A percentile compares a stretch with the other conserved stretches of the same genome.
Conservation (phyloP, 1,140 invertebrate species). For the Bombus difficillimus region DNA sequence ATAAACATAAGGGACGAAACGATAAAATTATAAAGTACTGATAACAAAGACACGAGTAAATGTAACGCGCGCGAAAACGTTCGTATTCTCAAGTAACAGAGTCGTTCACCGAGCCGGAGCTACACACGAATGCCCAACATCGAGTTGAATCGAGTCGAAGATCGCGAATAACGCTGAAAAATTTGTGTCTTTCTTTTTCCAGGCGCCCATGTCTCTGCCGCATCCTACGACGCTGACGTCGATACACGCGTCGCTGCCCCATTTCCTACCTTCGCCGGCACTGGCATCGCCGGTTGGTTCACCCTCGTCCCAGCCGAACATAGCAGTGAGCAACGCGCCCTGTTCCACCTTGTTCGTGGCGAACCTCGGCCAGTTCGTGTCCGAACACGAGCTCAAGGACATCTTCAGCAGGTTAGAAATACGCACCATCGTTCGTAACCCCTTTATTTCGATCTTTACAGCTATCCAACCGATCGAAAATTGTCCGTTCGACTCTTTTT, state of each 20-base stretch:
- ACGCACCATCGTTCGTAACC: not conserved
- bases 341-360: slow-evolving; percentile 99
- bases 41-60: too few species aligned
- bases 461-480: not conserved
- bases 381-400: slow-evolving; percentile 98
- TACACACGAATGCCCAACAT: too few species aligned
- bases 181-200: slow-evolving; percentile 61
- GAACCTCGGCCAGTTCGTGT: slow-evolving; percentile 97
- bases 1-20: too few species aligned
- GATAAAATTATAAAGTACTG: too few species aligned
- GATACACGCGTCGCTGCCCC: slow-evolving; percentile 89
- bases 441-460: not conserved
- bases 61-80: too few species aligned
- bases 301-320: slow-evolving; percentile 88
- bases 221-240: slow-evolving; percentile 91
- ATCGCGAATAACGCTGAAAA: not conserved
- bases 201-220: slow-evolving; percentile 89
- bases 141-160: not conserved
- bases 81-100: too few species aligned
- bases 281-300: slow-evolving; percentile 94
- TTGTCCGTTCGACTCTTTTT: not conserved
- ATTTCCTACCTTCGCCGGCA: slow-evolving; percentile 91
- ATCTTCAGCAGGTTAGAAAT: slow-evolving; percentile 96
- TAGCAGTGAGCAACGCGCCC: slow-evolving; percentile 88
- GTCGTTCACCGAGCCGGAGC: too few species aligned